Evolutionary conservation across 2,113 vertebrate genomes (phyloP), one percentile per base, ranked within the genome.

Genomic region (Tychaedon coryphoeus): DNA sequence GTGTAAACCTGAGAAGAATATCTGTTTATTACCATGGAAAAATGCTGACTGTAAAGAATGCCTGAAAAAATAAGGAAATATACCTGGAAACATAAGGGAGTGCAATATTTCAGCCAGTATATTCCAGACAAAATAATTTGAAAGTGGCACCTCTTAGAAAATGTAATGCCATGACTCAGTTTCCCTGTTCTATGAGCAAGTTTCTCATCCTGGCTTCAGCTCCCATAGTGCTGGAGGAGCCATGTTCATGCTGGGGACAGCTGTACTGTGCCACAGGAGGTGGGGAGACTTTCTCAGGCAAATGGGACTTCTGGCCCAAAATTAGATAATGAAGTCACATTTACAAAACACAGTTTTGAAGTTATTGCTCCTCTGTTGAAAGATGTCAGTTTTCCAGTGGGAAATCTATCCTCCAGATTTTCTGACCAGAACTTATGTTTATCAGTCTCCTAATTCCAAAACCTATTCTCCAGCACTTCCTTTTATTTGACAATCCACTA

Each of bases 361-460:
- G 28, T 53, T 75, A 62, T 53, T 40, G 17, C 10, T 90, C 47
- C 47, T 91, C 51, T 86, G 40, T 71, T 88, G 60, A 77, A 88
- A 83, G 56, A 91, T 80, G 82, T 66, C 79, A 71, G 0, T 92
- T 95, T 96, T 94, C 78, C 71, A 56, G 25, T 2, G 4, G 31
- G 31, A 88, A 88, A 94, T 83, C 61, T 47, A 36, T 88, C 56
- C 51, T 88, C 79, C 42, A 77, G 18, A 54, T 88, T 88, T 95
- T 86, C 86, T 92, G 82, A 81, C 48, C 53, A 95, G 73, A 79
- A 92, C 42, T 88, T 86, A 94, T 90, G 90, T 93, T 96, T 90
- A 95, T 95, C 74, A 82, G 64, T 62, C 51, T 90, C 51, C 71
- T 95, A 89, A 84, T 96, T 93, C 91, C 69, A 67, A 95, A 95